Percentiles rank a stretch among this genome's conserved stretches.
Conservation (phyloP, 2,888 invertebrate genomes). For the Amphipoea oculea region DNA sequence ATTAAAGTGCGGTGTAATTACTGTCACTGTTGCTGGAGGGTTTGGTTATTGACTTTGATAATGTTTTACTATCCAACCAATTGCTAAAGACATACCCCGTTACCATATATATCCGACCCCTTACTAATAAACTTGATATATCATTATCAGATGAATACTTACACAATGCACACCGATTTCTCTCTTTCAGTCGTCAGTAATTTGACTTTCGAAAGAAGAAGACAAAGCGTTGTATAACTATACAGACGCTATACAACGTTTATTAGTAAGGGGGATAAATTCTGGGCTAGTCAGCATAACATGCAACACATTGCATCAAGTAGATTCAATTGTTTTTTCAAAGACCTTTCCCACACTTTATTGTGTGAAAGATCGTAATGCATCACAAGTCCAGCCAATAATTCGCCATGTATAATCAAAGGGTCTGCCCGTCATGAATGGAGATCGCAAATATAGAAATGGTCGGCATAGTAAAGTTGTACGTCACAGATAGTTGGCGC, state of each 20-base stretch:
- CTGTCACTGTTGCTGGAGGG: neutral
- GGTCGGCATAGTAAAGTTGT: constrained; percentile 55
- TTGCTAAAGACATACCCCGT: neutral
- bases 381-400: constrained; percentile 26
- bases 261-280: neutral
- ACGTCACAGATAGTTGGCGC: constrained; percentile 63
- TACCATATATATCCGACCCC: no score
- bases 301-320: neutral
- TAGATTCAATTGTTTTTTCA: constrained; percentile 8
- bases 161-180: no score
- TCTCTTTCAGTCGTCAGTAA: no score
- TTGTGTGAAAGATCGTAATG: constrained; percentile 10
- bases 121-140: no score
- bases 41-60: constrained; percentile 4
- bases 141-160: no score
- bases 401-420: constrained; percentile 52
- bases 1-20: neutral
- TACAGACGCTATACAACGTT: no score
- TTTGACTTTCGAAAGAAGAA: no score
- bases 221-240: no score
- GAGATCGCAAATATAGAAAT: constrained; percentile 60
- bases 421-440: constrained; percentile 55
- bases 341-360: constrained; percentile 27
- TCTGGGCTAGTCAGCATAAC: neutral
- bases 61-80: neutral